A percentile compares a stretch with the other conserved stretches of the same genome.
These are phyloP conservation scores for Sepiola atlantica DNA, from an alignment of 2,888 invertebrate genomes.

Conservation along the genomic window DNA sequence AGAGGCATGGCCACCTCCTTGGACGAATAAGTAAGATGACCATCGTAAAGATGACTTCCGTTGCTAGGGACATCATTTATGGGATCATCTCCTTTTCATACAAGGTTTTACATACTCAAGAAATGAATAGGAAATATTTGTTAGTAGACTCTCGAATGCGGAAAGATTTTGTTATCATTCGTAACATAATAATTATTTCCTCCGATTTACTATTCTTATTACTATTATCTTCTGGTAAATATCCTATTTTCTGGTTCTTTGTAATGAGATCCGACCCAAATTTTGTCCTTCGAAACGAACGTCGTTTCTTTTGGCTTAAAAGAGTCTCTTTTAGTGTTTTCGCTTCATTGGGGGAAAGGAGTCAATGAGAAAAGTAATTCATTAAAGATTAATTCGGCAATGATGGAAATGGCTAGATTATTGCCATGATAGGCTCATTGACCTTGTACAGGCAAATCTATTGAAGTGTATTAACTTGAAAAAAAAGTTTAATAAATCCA, in stretches of 20 bases:
- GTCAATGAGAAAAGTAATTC: not conserved
- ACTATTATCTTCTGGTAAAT: not conserved
- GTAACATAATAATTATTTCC: not conserved
- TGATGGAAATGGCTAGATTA: not conserved
- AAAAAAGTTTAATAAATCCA: not conserved
- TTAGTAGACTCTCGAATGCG: not conserved
- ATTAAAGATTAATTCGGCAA: not conserved
- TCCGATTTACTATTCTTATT: not conserved
- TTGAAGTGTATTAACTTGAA: not conserved
- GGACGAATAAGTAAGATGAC: constrained; percentile 32
- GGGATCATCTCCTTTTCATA: constrained; percentile 14
- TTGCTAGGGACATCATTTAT: constrained; percentile 21
- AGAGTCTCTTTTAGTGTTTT: not conserved
- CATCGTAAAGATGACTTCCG: not conserved
- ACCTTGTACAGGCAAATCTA: not conserved
- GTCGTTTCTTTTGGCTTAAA: not conserved
- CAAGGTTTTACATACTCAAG: not conserved
- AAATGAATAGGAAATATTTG: not conserved
- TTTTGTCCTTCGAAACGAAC: not conserved
- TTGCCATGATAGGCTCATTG: not conserved
- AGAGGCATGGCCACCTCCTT: not conserved
- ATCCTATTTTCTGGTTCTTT: not conserved
- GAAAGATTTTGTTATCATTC: not conserved
- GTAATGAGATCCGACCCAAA: not conserved
- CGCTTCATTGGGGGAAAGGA: not conserved